Base-by-base conservation (phyloP, 35 echinoderm and acorn worm genomes). In the Lytechinus pictus region DNA sequence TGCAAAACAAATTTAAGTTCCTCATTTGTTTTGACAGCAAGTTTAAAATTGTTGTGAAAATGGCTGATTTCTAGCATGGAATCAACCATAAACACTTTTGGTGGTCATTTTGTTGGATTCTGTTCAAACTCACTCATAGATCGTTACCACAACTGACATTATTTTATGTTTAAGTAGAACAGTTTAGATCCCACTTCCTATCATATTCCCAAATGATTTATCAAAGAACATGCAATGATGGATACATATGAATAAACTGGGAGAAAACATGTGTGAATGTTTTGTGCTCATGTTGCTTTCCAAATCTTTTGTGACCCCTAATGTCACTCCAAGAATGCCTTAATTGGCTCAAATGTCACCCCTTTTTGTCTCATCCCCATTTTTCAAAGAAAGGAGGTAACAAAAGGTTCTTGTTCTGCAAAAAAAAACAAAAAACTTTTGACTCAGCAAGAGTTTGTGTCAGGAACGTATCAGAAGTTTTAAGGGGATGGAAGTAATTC, bases 341-440 rank as follows among this genome's bases (percentile, higher is more conserved):
- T 79, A 79, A 79, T 79, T 79, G 66, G 66, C 21, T 79, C 66
- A 79, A 79, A 79, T 79, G n/a, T 79, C 66, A 79, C 21, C 66
- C 66, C 66, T 24, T 79, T 79, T 79, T 79, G 66, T 79, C 66
- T 79, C 66, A 79, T 79, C 66, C 66, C 66, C 21, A 7, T 79
- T 13, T 71, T 21, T 13, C 19, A 16, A 79, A 79, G 19, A 79
- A 79, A 79, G 66, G n/a, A 79, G 66, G n/a, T 24, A 79, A 24
- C 16, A 24, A 79, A 71, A 79, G 14, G 19, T 24, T 24, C 21
- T 79, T 79, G 66, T 79, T 16, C n/a, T 79, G 66, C 66, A 79
- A 79, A 79, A 24, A 24, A 44, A 1, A n/a, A n/a, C n/a, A n/a
- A 44, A 44, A 44, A 44, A 44, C 33, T 44, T 44, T 79, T 24